Evolutionary conservation across 2,113 vertebrate species (phyloP).

Genomic region (Sinosuthora webbiana): DNA sequence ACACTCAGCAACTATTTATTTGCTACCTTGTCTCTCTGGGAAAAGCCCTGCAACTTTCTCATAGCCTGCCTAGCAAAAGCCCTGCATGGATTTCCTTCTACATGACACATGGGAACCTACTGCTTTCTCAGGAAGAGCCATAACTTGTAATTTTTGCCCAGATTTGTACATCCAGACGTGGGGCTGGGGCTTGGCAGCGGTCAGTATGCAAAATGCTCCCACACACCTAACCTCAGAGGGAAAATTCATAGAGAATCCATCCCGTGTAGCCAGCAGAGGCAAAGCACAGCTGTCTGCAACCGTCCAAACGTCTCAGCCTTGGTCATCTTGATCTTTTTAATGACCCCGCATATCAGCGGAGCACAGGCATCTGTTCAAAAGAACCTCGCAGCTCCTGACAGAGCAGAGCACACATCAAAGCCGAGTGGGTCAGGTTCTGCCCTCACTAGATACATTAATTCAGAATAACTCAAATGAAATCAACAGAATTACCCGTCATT

Average conservation of each 20-base stretch:
- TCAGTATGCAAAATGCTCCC: conserved; percentile 30
- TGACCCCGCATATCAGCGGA: conserved; percentile 12
- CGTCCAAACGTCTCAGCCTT: not conserved
- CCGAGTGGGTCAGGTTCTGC: conserved; percentile 17
- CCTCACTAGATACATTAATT: not conserved
- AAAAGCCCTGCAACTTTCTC: conserved; percentile 16
- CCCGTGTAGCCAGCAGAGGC: not conserved
- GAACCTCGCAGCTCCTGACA: conserved; percentile 57
- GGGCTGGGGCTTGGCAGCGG: conserved; percentile 12
- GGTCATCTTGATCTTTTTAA: conserved; percentile 69
- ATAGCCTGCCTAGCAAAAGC: not conserved
- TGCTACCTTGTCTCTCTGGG: not conserved
- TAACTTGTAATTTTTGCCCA: not conserved
- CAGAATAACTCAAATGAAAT: conserved; percentile 28
- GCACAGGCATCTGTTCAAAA: conserved; percentile 59
- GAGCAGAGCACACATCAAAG: conserved; percentile 60
- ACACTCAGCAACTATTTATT: conserved; percentile 11
- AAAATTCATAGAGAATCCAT: conserved; percentile 4
- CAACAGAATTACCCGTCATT: conserved; percentile 23
- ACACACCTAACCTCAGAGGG: not conserved
- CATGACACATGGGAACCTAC: not conserved
- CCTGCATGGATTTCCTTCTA: not conserved
- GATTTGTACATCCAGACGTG: not conserved
- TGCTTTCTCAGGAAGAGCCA: not conserved
- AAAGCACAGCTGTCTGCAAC: conserved; percentile 34